Conservation (phyloP, 2,113 vertebrate genomes). For the Lophius piscatorius region DNA sequence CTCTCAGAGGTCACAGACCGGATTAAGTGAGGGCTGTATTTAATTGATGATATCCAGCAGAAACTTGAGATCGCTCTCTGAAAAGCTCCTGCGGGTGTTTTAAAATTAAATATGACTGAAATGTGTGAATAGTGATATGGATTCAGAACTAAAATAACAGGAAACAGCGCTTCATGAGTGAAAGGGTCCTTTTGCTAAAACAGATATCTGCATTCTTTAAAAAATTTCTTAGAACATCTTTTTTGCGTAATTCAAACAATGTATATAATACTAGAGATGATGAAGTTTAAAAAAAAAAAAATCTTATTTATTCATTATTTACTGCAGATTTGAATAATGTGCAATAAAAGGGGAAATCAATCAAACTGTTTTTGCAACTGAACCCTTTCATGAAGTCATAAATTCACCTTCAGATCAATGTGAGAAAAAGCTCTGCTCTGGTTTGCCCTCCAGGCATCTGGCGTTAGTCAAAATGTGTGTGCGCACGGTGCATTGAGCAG, state of each 20-base stretch:
- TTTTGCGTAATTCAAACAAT: no score
- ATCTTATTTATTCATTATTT: no score
- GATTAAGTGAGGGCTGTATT: conserved; percentile 42
- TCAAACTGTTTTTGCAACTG: background rate
- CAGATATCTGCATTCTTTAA: background rate
- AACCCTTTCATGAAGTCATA: background rate
- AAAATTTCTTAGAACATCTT: no score
- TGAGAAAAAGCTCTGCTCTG: conserved; percentile 55
- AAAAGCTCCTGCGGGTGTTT: conserved; percentile 46
- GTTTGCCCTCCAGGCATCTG: conserved; percentile 3
- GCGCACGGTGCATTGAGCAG: conserved; percentile 23
- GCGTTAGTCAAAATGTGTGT: conserved; percentile 32
- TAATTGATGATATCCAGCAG: conserved; percentile 50
- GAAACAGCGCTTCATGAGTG: conserved; percentile 48
- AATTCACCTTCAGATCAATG: conserved; percentile 14
- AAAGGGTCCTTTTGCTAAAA: background rate
- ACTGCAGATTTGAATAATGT: no score
- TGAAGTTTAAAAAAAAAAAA: no score
- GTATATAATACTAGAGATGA: no score
- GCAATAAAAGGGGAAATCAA: no score
- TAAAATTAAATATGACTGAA: conserved; percentile 46
- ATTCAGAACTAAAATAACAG: conserved; percentile 51
- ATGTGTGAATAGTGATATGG: conserved; percentile 49
- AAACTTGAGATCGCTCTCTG: conserved; percentile 40
- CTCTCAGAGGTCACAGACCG: conserved; percentile 21